A percentile compares a stretch with the other conserved stretches of the same genome.
Conservation (phyloP, 2,113 vertebrate genomes). For the Catharus minimus region DNA sequence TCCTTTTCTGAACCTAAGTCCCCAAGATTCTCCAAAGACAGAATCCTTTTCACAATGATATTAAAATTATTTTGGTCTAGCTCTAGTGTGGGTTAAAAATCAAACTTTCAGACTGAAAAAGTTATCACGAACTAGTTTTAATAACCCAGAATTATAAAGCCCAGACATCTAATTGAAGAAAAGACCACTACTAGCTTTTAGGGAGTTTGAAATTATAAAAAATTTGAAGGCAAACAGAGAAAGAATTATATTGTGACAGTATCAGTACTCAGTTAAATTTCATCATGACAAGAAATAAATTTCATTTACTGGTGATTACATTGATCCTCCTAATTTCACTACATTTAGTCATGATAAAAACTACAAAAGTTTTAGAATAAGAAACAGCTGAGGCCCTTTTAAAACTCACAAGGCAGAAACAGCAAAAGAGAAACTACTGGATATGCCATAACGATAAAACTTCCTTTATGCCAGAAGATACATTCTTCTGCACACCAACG, state of each 20-base stretch:
- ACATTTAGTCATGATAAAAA: neutral
- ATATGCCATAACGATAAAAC: neutral
- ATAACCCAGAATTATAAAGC: neutral
- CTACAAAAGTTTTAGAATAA: neutral
- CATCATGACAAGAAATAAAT: neutral
- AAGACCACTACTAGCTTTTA: neutral
- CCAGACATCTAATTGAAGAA: neutral
- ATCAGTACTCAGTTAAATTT: neutral
- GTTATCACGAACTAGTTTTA: neutral
- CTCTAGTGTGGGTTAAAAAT: neutral
- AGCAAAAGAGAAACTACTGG: neutral
- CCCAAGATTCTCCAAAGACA: neutral
- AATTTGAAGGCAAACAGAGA: neutral
- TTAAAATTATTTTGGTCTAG: neutral
- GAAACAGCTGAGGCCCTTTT: neutral
- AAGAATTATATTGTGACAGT: neutral
- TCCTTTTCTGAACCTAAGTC: neutral
- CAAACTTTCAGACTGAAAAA: neutral
- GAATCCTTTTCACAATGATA: neutral
- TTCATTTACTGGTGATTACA: neutral
- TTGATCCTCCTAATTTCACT: neutral
- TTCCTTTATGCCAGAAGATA: neutral
- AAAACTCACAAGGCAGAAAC: neutral
- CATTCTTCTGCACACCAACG: neutral
- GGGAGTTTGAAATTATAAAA: neutral